phyloP scores from a whole-genome alignment of 2,797 vertebrate species.

The Notamacropus eugenii region DNA sequence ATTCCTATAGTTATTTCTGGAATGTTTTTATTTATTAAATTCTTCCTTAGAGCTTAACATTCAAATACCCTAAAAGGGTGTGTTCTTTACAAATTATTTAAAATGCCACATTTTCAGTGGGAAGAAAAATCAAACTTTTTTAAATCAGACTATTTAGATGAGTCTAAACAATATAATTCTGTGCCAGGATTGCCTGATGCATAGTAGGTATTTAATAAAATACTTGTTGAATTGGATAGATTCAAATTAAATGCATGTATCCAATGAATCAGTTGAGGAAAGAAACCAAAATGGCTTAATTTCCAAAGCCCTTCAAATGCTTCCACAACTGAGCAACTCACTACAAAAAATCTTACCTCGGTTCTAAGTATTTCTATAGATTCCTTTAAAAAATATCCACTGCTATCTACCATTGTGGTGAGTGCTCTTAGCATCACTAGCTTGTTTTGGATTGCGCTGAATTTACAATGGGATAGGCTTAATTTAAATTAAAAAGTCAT shows the following conservation, averaged over 20 bases:
- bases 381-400: constrained; percentile 14
- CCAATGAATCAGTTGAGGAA: constrained; percentile 37
- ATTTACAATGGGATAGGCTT: neutral
- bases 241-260: neutral
- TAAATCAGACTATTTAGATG: constrained; percentile 18
- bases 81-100: constrained; percentile 13
- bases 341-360: neutral
- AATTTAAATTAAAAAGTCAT: constrained; percentile 64
- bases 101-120: constrained; percentile 28
- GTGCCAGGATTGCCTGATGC: neutral
- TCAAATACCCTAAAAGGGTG: neutral
- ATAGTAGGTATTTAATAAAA: neutral
- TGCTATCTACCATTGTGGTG: constrained; percentile 14
- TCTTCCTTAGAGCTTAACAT: neutral
- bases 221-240: neutral
- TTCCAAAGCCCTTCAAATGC: constrained; percentile 6
- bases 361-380: neutral
- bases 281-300: constrained; percentile 12
- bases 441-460: constrained; percentile 44
- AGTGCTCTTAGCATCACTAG: constrained; percentile 26
- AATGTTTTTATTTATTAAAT: neutral
- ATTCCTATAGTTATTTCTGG: too few species aligned
- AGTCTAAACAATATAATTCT: constrained; percentile 11
- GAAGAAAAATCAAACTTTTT: constrained; percentile 15
- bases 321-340: constrained; percentile 14